Evolutionary conservation across 2,113 vertebrate species (phyloP).

Genomic region (Callochromis pleurospilus): DNA sequence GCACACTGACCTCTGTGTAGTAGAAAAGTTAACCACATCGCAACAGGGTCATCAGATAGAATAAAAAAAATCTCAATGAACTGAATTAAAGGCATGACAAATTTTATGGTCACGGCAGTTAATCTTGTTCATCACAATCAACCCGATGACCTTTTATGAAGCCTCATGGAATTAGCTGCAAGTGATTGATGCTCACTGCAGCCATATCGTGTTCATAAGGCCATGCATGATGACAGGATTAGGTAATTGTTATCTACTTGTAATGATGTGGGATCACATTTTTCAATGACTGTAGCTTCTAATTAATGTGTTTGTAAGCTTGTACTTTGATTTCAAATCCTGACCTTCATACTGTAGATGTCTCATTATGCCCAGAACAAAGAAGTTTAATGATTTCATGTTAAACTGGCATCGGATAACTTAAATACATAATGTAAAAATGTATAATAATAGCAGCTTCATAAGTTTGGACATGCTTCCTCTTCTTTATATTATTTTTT

Average conservation of each 20-base stretch:
- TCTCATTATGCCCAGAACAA: background rate
- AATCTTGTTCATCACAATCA: conserved; percentile 15
- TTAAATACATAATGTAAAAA: background rate
- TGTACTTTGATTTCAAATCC: background rate
- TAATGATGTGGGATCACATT: background rate
- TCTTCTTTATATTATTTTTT: background rate
- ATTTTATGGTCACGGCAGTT: background rate
- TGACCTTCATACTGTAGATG: background rate
- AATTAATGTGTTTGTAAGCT: background rate
- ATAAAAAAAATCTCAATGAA: background rate
- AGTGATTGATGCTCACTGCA: conserved; percentile 16
- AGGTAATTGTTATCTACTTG: conserved; percentile 3
- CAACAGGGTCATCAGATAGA: background rate
- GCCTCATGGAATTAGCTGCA: conserved; percentile 10
- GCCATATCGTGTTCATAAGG: background rate
- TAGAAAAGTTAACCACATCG: background rate
- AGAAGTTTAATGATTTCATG: background rate
- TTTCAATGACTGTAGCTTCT: background rate
- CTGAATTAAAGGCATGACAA: background rate
- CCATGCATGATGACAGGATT: background rate
- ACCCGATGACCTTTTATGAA: background rate
- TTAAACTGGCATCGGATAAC: background rate
- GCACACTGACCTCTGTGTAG: background rate
- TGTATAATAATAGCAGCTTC: background rate
- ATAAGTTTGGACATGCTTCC: background rate